A percentile compares a stretch with the other conserved stretches of the same genome.
Conservation (phyloP, 2,888 invertebrate genomes). For the Oscheius sp. region DNA sequence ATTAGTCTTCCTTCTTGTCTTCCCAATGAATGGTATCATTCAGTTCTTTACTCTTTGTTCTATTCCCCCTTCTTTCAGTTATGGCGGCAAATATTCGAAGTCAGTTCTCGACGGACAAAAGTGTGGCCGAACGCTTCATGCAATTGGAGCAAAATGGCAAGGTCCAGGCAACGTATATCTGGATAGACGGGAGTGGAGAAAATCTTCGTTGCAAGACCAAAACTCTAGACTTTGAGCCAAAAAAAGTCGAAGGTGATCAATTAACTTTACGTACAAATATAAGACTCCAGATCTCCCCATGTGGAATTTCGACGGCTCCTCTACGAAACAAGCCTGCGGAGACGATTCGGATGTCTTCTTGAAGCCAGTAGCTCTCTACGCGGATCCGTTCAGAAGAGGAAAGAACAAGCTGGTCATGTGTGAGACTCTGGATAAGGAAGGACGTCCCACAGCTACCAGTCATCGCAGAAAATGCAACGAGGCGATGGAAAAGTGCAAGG, state of each 20-base stretch:
- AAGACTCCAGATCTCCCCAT: constrained; percentile 74
- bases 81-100: constrained; percentile 58
- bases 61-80: no score
- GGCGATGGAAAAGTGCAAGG: constrained; percentile 75
- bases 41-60: no score
- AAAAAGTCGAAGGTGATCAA: constrained; percentile 76
- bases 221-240: constrained; percentile 86
- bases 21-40: no score
- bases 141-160: constrained; percentile 83
- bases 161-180: constrained; percentile 86
- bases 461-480: constrained; percentile 75
- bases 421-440: constrained; percentile 77
- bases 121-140: constrained; percentile 78
- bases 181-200: constrained; percentile 94
- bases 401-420: constrained; percentile 91
- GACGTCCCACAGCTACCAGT: constrained; percentile 74
- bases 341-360: constrained; percentile 84
- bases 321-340: constrained; percentile 76
- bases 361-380: constrained; percentile 90
- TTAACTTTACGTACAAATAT: no score
- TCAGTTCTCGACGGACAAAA: constrained; percentile 73
- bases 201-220: constrained; percentile 88
- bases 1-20: no score
- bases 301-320: constrained; percentile 77
- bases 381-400: constrained; percentile 86